Evolutionary conservation across 1,140 invertebrate genomes (phyloP).

Genomic region (Subanguina moxae): DNA sequence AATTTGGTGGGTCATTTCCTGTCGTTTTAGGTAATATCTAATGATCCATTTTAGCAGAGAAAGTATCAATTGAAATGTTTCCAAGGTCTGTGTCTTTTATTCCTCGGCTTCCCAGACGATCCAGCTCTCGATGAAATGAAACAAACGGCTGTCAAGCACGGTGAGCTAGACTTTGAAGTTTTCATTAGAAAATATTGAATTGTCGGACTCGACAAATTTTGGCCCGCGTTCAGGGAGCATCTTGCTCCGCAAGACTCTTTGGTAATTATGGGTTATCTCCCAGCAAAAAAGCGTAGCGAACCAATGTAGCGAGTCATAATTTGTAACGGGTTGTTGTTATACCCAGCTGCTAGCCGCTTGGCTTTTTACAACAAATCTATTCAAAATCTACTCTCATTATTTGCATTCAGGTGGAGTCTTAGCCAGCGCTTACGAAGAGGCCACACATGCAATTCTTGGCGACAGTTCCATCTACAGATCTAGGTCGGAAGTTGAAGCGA

Average conservation of each 20-base stretch:
- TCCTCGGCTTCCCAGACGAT: conserved; percentile 1
- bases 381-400: no score
- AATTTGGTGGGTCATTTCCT: background rate
- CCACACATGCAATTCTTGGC: conserved; percentile 7
- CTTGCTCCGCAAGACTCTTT: no score
- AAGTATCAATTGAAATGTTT: conserved; percentile 2
- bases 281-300: no score
- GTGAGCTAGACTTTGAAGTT: conserved; percentile 1
- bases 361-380: background rate
- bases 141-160: background rate
- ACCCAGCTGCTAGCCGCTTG: background rate
- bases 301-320: no score
- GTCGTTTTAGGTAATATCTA: no score
- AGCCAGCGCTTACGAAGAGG: background rate
- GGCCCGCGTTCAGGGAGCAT: no score
- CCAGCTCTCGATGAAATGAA: conserved; percentile 1
- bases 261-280: no score
- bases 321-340: no score
- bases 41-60: background rate
- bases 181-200: no score
- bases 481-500: background rate
- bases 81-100: background rate
- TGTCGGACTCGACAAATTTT: no score
- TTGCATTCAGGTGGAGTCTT: conserved; percentile 7
- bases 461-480: background rate